These are phyloP conservation scores for Aplochiton taeniatus DNA, from an alignment of 2,797 vertebrate genomes.

Conservation along the genomic window DNA sequence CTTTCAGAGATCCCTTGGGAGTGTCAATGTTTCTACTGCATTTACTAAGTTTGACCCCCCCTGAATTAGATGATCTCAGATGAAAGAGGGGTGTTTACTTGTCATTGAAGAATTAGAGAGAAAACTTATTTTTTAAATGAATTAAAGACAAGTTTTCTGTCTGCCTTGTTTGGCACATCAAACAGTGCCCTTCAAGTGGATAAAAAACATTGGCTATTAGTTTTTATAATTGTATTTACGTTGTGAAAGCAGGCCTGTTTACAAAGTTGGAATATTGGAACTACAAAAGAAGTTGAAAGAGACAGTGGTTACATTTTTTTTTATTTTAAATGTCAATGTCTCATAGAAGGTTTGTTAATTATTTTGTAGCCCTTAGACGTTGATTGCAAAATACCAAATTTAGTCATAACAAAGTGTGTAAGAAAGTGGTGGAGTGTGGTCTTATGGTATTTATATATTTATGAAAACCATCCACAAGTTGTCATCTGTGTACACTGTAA, in stretches of 20 bases:
- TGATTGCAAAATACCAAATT: conserved; percentile 3
- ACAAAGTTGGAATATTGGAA: conserved; percentile 29
- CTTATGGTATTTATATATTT: not conserved
- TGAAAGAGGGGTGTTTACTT: not conserved
- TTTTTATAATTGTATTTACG: conserved; percentile 10
- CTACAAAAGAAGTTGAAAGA: conserved; percentile 3
- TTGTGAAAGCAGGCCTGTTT: conserved; percentile 38
- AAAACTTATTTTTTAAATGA: not conserved
- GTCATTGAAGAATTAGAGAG: not conserved
- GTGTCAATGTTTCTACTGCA: conserved; percentile 8
- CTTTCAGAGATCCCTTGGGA: not conserved
- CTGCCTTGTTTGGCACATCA: conserved; percentile 27
- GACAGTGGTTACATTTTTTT: conserved; percentile 6
- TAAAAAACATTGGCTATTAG: conserved; percentile 33
- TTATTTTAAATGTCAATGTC: conserved; percentile 21
- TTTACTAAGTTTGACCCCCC: conserved; percentile 8
- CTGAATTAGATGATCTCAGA: not conserved
- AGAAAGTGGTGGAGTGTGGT: conserved; percentile 50
- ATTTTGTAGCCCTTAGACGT: conserved; percentile 18
- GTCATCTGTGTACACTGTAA: conserved; percentile 43
- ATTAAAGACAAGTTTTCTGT: not conserved
- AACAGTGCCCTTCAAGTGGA: not conserved
- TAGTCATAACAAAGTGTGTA: conserved; percentile 48
- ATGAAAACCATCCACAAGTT: conserved; percentile 1
- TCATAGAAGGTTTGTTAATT: conserved; percentile 26